Evolutionary conservation across 2,888 invertebrate genomes (phyloP).

Genomic region (Globia sparganii): DNA sequence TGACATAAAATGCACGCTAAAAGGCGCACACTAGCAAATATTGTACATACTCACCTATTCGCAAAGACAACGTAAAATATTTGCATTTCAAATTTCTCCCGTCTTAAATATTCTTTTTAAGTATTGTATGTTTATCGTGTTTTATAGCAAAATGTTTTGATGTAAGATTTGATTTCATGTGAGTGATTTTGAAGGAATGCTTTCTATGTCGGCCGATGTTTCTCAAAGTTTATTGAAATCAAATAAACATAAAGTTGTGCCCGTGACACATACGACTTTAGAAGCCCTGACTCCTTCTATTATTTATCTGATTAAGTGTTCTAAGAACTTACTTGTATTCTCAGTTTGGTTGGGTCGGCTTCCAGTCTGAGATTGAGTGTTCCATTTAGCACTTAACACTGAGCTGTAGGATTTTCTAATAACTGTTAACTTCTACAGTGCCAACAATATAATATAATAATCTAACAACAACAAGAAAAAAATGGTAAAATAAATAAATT

Average conservation of each 20-base stretch:
- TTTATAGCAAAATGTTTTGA: conserved; percentile 31
- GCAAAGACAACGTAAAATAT: conserved; percentile 70
- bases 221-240: conserved; percentile 3
- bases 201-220: background rate
- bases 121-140: conserved; percentile 37
- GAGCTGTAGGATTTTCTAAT: background rate
- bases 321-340: background rate
- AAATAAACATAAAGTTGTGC: background rate
- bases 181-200: background rate
- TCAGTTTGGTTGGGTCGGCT: background rate
- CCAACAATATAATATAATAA: background rate
- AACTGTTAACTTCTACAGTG: background rate
- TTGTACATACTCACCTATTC: conserved; percentile 68
- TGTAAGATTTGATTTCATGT: conserved; percentile 36
- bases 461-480: background rate
- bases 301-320: background rate
- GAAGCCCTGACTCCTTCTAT: background rate
- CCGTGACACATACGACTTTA: background rate
- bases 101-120: conserved; percentile 58
- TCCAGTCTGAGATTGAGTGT: background rate
- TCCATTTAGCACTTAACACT: background rate
- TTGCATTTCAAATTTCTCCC: conserved; percentile 61
- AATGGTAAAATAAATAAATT: too few species aligned
- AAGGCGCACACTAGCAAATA: conserved; percentile 68
- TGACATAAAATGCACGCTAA: conserved; percentile 79